These are phyloP conservation scores for Anisognathus igniventris DNA, from an alignment of 2,797 vertebrate species.

Conservation along the genomic window DNA sequence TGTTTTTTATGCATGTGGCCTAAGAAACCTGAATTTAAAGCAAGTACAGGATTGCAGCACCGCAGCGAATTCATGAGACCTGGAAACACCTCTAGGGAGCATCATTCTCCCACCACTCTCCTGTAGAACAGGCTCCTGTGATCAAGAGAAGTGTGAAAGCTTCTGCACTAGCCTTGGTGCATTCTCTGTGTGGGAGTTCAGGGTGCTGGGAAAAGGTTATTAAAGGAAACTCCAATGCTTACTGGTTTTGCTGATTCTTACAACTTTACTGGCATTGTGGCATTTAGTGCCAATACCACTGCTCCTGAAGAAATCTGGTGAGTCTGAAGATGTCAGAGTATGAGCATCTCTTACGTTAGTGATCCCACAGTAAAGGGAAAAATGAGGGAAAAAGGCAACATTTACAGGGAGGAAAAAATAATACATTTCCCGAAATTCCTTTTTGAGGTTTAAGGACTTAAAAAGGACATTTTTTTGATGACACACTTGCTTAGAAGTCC, in stretches of 20 bases:
- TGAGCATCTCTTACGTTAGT: background rate
- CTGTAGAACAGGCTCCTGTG: background rate
- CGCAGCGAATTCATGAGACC: background rate
- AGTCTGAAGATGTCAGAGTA: background rate
- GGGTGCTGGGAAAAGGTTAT: background rate
- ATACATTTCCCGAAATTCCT: fast-evolving
- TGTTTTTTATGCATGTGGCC: background rate
- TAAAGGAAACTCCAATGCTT: background rate
- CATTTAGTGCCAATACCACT: background rate
- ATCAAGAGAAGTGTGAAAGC: background rate
- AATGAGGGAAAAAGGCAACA: background rate
- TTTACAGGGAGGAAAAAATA: fast-evolving
- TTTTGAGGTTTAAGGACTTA: background rate
- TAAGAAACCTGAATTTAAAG: background rate
- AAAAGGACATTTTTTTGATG: background rate
- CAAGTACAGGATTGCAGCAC: background rate
- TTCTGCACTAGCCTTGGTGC: background rate
- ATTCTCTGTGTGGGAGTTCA: background rate
- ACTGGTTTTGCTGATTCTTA: background rate
- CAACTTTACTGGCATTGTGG: background rate
- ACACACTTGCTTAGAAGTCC: background rate
- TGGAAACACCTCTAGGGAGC: background rate
- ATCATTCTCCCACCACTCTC: background rate
- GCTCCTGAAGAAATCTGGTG: background rate
- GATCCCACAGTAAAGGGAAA: background rate